phyloP scores from a whole-genome alignment of 2,888 invertebrate species.

The Mythimna vitellina region DNA sequence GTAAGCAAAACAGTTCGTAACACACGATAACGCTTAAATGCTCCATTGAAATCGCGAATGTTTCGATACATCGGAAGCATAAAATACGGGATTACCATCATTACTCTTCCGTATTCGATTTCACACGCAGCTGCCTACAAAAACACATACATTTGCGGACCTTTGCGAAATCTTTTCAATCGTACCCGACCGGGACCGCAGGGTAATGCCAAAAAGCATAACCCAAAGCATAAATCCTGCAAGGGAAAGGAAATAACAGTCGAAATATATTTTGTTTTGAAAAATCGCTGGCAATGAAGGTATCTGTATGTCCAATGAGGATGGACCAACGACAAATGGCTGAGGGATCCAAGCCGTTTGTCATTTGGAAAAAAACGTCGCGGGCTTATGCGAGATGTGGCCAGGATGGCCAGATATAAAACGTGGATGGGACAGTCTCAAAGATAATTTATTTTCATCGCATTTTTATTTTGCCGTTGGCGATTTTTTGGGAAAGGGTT shows the following conservation, averaged over 20 bases:
- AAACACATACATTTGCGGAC: conserved; percentile 48
- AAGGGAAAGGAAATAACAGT: conserved; percentile 70
- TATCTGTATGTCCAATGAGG: conserved; percentile 72
- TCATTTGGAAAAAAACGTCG: conserved; percentile 75
- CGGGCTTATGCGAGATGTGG: conserved; percentile 59
- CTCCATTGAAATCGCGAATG: conserved; percentile 45
- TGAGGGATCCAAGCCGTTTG: conserved; percentile 77
- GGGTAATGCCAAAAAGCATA: conserved; percentile 59
- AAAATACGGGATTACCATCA: conserved; percentile 60
- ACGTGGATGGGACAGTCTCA: conserved; percentile 41
- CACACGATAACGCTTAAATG: conserved; percentile 37
- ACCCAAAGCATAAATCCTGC: conserved; percentile 71
- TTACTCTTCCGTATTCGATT: conserved; percentile 50
- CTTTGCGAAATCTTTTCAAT: conserved; percentile 50
- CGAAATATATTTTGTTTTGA: conserved; percentile 83
- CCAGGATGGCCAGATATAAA: conserved; percentile 54
- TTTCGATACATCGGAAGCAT: conserved; percentile 42
- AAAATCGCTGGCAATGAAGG: conserved; percentile 83
- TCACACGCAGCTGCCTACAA: conserved; percentile 47
- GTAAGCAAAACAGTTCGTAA: conserved; percentile 33
- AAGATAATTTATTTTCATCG: conserved; percentile 51
- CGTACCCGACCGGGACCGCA: conserved; percentile 32
- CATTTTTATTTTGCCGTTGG: conserved; percentile 43
- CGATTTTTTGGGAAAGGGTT: conserved; percentile 41
- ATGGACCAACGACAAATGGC: conserved; percentile 75